Percentiles rank a stretch among this genome's conserved stretches.
These are phyloP conservation scores for Gymnocephalus cernua DNA, from an alignment of 2,113 vertebrate species.

Conservation along the genomic window DNA sequence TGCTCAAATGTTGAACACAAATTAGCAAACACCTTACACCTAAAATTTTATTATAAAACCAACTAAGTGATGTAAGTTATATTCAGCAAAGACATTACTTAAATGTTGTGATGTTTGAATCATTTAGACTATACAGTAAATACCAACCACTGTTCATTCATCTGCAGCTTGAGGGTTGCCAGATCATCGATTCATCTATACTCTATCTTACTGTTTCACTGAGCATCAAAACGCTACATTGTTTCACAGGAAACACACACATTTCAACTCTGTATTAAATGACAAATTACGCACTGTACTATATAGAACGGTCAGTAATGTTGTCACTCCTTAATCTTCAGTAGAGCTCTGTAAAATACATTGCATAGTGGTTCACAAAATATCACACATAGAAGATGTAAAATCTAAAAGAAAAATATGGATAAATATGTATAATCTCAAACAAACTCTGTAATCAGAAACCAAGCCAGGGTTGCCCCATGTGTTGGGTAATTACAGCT, in stretches of 20 bases:
- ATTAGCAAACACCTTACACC: too few relatives aligned
- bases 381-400: background rate
- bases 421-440: background rate
- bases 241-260: background rate
- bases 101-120: too few relatives aligned
- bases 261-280: background rate
- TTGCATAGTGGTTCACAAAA: background rate
- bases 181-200: background rate
- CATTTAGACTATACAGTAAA: too few relatives aligned
- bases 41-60: too few relatives aligned
- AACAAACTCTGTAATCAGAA: background rate
- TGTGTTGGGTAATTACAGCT: background rate
- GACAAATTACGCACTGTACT: background rate
- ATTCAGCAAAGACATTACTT: too few relatives aligned
- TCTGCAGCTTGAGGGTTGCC: too few relatives aligned
- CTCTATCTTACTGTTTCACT: background rate
- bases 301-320: too few relatives aligned
- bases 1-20: background rate
- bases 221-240: background rate
- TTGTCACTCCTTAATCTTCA: too few relatives aligned
- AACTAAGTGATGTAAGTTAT: too few relatives aligned
- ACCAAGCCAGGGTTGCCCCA: background rate
- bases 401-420: background rate
- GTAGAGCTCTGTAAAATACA: too few relatives aligned
- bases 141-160: too few relatives aligned